phyloP scores from a whole-genome alignment of 1,140 invertebrate species.

The Trachelipus rathkii region DNA sequence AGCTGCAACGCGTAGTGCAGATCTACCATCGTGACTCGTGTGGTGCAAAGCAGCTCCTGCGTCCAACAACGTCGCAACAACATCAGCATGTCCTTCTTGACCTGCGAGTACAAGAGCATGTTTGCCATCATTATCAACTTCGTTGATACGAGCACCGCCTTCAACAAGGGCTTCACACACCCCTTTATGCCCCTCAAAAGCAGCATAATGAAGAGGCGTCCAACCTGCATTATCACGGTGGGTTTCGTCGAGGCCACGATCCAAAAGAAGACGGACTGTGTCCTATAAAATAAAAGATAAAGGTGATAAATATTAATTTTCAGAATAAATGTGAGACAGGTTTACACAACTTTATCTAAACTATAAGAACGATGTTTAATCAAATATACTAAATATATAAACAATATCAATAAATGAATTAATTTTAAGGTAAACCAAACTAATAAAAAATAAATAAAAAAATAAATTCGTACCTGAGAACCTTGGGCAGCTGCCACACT shows the following conservation, averaged over 20 bases:
- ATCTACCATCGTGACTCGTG: conserved; percentile 87
- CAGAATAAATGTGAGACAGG: no score
- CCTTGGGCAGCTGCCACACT: conserved; percentile 55
- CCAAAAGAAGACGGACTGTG: conserved; percentile 80
- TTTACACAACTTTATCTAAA: no score
- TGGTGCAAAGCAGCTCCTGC: conserved; percentile 77
- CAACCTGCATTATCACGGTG: conserved; percentile 87
- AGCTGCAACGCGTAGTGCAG: conserved; percentile 82
- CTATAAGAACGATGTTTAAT: no score
- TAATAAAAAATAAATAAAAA: no score
- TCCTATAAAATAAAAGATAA: conserved; percentile 51
- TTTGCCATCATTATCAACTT: conserved; percentile 90
- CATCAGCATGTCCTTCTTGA: conserved; percentile 74
- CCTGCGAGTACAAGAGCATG: conserved; percentile 83
- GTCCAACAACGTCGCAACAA: conserved; percentile 68
- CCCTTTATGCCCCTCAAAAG: conserved; percentile 86
- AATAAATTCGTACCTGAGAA: conserved; percentile 29
- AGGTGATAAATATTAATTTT: no score
- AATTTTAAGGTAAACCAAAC: no score
- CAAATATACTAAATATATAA: no score
- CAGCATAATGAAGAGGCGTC: conserved; percentile 86
- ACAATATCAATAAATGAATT: no score
- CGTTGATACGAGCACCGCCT: conserved; percentile 85
- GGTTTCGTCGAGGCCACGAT: conserved; percentile 83
- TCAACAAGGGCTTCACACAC: conserved; percentile 81